Evolutionary conservation across 2,113 vertebrate species (phyloP).

Genomic region (Crotalus tigris): DNA sequence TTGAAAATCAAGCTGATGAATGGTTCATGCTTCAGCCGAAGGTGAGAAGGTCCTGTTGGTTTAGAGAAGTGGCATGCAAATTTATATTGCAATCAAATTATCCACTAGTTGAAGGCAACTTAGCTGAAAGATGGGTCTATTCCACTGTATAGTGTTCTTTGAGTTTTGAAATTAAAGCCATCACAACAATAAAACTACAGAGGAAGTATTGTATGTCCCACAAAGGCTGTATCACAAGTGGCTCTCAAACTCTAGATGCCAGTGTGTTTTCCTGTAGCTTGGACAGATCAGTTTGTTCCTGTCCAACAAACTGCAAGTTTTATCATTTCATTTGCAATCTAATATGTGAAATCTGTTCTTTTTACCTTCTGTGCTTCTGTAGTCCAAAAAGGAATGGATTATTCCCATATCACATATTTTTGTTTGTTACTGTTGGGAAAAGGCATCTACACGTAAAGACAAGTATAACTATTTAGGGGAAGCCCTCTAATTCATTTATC

Average conservation of each 20-base stretch:
- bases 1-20: slow-evolving; percentile 85
- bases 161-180: background rate
- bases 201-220: background rate
- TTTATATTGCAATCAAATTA: background rate
- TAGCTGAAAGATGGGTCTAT: background rate
- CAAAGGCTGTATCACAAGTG: background rate
- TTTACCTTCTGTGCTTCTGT: background rate
- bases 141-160: background rate
- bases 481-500: background rate
- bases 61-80: background rate
- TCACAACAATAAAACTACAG: background rate
- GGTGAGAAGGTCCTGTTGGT: slow-evolving; percentile 68
- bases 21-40: slow-evolving; percentile 91
- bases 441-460: background rate
- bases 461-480: no score
- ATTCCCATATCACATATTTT: background rate
- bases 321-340: background rate
- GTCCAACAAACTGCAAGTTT: background rate
- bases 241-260: background rate
- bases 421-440: background rate
- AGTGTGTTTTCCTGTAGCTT: background rate
- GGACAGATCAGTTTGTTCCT: background rate
- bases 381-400: background rate
- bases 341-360: background rate
- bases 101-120: background rate